A percentile compares a stretch with the other conserved stretches of the same genome.
These are phyloP conservation scores for Nomada fabriciana DNA, from an alignment of 2,888 invertebrate species.

Conservation along the genomic window DNA sequence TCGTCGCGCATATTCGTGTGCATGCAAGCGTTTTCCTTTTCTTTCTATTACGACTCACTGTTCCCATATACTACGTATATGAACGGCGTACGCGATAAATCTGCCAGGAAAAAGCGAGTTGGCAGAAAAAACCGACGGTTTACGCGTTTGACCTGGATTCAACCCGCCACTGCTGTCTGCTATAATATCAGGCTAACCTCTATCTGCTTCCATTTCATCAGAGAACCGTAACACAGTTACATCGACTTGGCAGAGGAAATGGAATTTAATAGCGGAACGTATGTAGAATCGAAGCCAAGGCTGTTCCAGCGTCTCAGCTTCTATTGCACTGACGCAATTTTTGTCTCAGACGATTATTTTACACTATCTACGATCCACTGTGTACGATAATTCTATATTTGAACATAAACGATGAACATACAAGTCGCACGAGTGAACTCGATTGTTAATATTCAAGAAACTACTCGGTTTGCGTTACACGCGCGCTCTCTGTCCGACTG, in stretches of 20 bases:
- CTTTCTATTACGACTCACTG: neutral
- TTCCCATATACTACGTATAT: slow-evolving; percentile 20
- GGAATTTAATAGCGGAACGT: neutral
- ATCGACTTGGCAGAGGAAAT: neutral
- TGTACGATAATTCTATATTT: no score
- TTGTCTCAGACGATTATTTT: no score
- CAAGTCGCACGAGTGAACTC: no score
- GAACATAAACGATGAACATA: no score
- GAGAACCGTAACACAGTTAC: neutral
- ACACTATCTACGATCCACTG: no score
- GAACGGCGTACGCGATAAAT: slow-evolving; percentile 44
- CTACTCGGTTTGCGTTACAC: neutral
- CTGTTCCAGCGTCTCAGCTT: neutral
- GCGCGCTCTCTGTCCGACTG: neutral
- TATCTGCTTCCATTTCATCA: neutral
- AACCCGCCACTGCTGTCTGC: neutral
- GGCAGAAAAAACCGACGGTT: slow-evolving; percentile 27
- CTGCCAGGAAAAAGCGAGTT: slow-evolving; percentile 38
- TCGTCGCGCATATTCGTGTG: neutral
- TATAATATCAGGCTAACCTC: neutral
- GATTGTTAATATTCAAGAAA: no score
- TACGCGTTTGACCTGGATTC: slow-evolving; percentile 49
- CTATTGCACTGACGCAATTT: neutral
- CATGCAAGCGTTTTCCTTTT: slow-evolving; percentile 19
- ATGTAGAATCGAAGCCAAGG: neutral